A percentile compares a stretch with the other conserved stretches of the same genome.
Evolutionary conservation across 2,113 vertebrate species (phyloP).

Genomic region (Tetrax tetrax): DNA sequence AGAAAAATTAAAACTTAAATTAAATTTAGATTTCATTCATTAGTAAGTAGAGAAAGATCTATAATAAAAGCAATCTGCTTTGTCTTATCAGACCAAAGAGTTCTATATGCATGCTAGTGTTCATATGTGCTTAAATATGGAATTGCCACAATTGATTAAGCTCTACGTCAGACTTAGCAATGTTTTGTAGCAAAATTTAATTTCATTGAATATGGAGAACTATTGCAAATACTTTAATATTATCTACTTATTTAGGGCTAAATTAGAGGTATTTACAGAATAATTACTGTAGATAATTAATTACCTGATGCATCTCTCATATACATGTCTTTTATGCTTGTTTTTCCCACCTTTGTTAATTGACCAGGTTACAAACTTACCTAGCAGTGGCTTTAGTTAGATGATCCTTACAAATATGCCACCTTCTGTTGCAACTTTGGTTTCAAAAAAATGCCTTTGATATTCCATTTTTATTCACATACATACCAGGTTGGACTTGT

Average conservation of each 20-base stretch:
- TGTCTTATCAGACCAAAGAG: neutral
- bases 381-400: neutral
- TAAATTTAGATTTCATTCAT: neutral
- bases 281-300: neutral
- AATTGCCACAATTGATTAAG: neutral
- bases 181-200: neutral
- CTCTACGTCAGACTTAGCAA: neutral
- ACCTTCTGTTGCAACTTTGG: neutral
- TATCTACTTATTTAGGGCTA: neutral
- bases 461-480: neutral
- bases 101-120: neutral
- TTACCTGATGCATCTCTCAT: neutral
- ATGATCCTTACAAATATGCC: neutral
- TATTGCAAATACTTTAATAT: neutral
- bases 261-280: neutral
- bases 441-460: neutral
- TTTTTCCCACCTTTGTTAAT: neutral
- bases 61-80: neutral
- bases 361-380: neutral
- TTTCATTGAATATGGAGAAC: neutral
- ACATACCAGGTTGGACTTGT: neutral
- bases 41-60: neutral
- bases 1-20: neutral
- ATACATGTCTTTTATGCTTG: neutral
- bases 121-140: neutral